Evolutionary conservation across 2,888 invertebrate species (phyloP), one percentile per base, ranked within the genome.

Genomic region (Megastigmus dorsalis): DNA sequence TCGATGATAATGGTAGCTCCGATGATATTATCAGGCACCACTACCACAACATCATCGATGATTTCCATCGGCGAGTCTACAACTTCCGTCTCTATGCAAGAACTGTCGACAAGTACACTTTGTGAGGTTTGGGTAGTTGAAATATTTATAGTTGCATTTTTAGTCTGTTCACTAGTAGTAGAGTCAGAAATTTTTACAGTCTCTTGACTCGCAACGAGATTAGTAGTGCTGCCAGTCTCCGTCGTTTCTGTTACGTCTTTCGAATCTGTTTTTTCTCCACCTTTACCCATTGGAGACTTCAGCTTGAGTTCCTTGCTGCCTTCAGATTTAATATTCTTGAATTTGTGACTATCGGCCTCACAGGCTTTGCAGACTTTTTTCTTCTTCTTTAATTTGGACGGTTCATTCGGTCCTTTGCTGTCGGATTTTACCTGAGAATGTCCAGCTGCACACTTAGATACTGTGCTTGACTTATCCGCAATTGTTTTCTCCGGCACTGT

Each of bases 261-360:
- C n/a, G n/a, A n/a, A n/a, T n/a, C 67, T 70, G 62, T 76, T 74
- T 43, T 69, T 38, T 28, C 50, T 30, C 10, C 10, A 6, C 15
- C 48, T 9, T 71, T 71, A 2, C 28, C 38, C n/a, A 41, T 74
- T 4, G 71, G 74, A 60, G 82, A 82, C 3, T 82, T 84, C 0
- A 86, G 62, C 59, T 84, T 85, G 45, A 85, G 55, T 63, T 86
- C 86, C 50, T 84, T 86, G 1, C 74, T 70, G 13, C 85, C 83
- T 65, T 86, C 85, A 2, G 85, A 86, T 52, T 83, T 83, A 28
- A 85, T 84, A 33, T 83, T 82, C 23, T 82, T 80, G 18, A 84
- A 84, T 73, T 81, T 85, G 0, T 74, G 76, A 3, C 55, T 54
- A 0, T 80, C 80, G 1, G 72, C 71, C 20, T 74, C 57, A n/a